Conservation (phyloP, 2,113 vertebrate species). For the Tympanuchus pallidicinctus region DNA sequence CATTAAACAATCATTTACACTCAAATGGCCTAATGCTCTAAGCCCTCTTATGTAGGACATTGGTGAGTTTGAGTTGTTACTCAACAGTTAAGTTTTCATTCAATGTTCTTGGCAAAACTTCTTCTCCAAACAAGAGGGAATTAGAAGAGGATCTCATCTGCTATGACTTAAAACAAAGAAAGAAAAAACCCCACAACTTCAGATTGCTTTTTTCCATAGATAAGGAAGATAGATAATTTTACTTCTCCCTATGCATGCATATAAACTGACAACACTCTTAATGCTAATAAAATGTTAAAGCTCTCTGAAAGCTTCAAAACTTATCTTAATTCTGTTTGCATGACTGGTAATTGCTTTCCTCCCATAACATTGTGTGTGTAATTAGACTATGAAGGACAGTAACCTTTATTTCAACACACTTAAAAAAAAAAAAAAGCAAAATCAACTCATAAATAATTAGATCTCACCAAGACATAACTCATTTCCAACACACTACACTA, state of each 20-base stretch:
- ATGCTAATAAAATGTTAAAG: not conserved
- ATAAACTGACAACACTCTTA: not conserved
- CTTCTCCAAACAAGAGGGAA: not conserved
- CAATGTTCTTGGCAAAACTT: not conserved
- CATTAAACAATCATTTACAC: not conserved
- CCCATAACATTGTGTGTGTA: not conserved
- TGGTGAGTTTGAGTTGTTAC: not conserved
- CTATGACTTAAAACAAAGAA: not conserved
- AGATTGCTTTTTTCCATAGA: not conserved
- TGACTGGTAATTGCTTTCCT: constrained; percentile 35
- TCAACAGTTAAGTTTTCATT: not conserved
- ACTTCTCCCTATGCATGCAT: not conserved
- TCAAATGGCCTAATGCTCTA: not conserved
- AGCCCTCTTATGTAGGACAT: not conserved
- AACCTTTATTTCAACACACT: constrained; percentile 25
- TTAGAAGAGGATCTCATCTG: not conserved
- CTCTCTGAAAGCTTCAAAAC: constrained; percentile 14
- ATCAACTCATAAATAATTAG: constrained; percentile 52
- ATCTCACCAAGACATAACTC: constrained; percentile 21
- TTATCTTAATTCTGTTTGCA: constrained; percentile 41
- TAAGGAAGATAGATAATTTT: not conserved
- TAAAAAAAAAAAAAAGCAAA: not conserved
- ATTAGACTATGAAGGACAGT: constrained; percentile 53
- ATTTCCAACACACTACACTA: not conserved
- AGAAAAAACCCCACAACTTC: not conserved